Evolutionary conservation across 1,140 invertebrate species (phyloP), one percentile per base, ranked within the genome.

Genomic region (Agrilus planipennis): DNA sequence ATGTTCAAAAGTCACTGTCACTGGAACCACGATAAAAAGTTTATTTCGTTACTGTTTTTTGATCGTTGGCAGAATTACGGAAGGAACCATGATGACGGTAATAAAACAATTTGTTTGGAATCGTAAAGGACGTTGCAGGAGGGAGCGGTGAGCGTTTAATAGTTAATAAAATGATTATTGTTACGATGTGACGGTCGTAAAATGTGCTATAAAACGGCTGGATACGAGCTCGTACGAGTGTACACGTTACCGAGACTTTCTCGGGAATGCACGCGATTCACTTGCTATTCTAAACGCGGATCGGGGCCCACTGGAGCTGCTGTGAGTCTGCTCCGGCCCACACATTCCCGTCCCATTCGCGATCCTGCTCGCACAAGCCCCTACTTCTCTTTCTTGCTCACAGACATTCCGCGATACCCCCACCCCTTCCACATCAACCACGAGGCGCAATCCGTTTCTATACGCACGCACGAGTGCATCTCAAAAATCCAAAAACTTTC

Each of bases 301-400:
- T 58, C 50, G 51, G 44, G 55, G 55, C 54, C 55, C 55, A 58
- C 59, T 58, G 55, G 56, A 56, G 53, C 54, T 52, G 49, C 50
- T 54, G n/a, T n/a, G 55, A 58, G 57, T 54, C 54, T 52, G 53
- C 46, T 46, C 56, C 55, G 56, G 47, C 50, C 46, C 50, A 60
- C 57, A 60, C 57, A 55, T 58, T n/a, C 54, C 57, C 59, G 53
- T 54, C 55, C 59, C 58, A 57, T 59, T 57, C 50, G 50, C 57
- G 40, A 30, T 56, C 53, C 51, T 50, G 37, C 50, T 46, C 51
- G 34, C 45, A 42, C 44, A 42, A 44, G 21, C 29, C 43, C 44
- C 40, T 41, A 36, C 34, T 41, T 42, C 50, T 43, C 44, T 47
- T 50, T 46, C 44, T 45, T 49, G 42, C 38, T 34, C 34, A 42